Percentiles rank a stretch among this genome's conserved stretches.
Conservation (phyloP, 2,113 vertebrate genomes). For the Tor tambroides region DNA sequence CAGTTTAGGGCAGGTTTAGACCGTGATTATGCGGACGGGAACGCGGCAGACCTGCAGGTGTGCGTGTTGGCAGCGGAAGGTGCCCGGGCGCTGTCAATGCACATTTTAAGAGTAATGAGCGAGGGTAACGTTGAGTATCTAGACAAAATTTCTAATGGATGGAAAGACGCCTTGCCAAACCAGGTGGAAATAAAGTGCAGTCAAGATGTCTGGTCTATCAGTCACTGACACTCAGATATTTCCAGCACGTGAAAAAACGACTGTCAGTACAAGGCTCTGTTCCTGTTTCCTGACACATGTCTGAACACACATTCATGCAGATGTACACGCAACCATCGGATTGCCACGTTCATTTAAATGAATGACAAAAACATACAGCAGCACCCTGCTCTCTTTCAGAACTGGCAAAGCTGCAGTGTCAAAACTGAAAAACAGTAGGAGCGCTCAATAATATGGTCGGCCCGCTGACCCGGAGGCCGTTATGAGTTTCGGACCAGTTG, state of each 20-base stretch:
- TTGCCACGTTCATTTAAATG: neutral
- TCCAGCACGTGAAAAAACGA: slow-evolving; percentile 16
- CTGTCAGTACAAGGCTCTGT: slow-evolving; percentile 17
- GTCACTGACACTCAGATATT: slow-evolving; percentile 33
- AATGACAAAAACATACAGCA: slow-evolving; percentile 2
- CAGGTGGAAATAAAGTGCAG: slow-evolving; percentile 36
- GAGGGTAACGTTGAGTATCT: slow-evolving; percentile 1
- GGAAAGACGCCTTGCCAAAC: slow-evolving; percentile 31
- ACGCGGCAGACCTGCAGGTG: slow-evolving; percentile 32
- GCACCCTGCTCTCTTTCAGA: slow-evolving; percentile 19
- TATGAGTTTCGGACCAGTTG: neutral
- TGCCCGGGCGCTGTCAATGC: slow-evolving; percentile 22
- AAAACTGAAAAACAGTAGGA: neutral
- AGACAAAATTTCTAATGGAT: slow-evolving; percentile 13
- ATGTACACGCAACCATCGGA: neutral
- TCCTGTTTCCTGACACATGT: slow-evolving; percentile 30
- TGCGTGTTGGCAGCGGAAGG: neutral
- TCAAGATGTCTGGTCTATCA: slow-evolving; percentile 38
- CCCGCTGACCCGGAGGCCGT: neutral
- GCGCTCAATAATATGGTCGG: neutral
- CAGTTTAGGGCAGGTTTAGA: slow-evolving; percentile 19
- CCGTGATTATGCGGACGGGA: slow-evolving; percentile 31
- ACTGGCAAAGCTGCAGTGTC: neutral
- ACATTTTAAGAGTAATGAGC: slow-evolving; percentile 17
- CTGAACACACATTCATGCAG: slow-evolving; percentile 29